Evolutionary conservation across 1,140 invertebrate species (phyloP).

Genomic region (Oedothorax gibbosus): DNA sequence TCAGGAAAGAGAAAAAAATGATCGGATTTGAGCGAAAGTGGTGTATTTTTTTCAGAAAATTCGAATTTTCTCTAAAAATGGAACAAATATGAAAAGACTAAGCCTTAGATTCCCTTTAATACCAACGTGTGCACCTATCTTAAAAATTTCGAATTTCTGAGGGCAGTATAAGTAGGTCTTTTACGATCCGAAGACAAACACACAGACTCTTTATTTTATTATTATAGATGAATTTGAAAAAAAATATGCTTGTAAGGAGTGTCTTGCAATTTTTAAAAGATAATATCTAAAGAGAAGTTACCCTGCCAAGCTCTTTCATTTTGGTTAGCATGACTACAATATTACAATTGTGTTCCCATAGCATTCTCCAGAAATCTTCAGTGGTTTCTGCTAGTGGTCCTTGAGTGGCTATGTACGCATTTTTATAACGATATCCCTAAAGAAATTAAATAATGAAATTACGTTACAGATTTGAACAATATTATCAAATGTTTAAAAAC

Average conservation of each 20-base stretch:
- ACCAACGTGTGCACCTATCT: too few relatives aligned
- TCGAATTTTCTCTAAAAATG: too few relatives aligned
- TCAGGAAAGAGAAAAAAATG: too few relatives aligned
- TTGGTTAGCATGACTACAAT: conserved; percentile 99
- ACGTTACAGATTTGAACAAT: not conserved
- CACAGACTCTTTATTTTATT: too few relatives aligned
- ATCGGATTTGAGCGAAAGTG: too few relatives aligned
- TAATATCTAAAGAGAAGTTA: conserved; percentile 70
- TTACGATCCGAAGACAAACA: too few relatives aligned
- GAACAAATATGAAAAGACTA: too few relatives aligned
- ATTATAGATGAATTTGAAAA: not conserved
- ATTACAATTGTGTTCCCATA: conserved; percentile 99
- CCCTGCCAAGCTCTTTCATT: conserved; percentile 95
- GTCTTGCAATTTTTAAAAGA: not conserved
- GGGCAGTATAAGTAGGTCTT: too few relatives aligned
- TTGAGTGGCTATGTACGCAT: conserved; percentile 98
- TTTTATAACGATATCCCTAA: conserved; percentile 78
- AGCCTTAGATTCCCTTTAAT: too few relatives aligned
- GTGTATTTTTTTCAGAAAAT: too few relatives aligned
- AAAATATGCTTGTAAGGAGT: not conserved
- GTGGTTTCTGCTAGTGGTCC: conserved; percentile 95
- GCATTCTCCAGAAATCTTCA: conserved; percentile 99
- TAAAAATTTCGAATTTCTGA: too few relatives aligned
- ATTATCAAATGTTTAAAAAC: not conserved
- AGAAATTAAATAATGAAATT: conserved; percentile 1